Evolutionary conservation across 1,140 invertebrate genomes (phyloP).

Genomic region (Bicyclus anynana): DNA sequence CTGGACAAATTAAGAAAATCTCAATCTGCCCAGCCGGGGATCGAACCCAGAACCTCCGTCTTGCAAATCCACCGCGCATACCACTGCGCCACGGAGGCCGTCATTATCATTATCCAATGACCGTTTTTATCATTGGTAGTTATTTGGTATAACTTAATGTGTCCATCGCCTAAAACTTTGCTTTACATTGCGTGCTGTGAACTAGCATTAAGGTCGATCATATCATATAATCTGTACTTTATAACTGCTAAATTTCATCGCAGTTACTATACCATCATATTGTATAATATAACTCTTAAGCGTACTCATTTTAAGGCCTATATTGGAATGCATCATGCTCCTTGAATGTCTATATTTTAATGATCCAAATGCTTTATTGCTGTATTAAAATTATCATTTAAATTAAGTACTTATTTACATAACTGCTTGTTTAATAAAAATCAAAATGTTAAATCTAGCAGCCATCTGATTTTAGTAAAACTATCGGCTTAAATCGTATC

Average conservation of each 20-base stretch:
- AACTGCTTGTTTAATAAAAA: too few species aligned
- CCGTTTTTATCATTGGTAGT: too few species aligned
- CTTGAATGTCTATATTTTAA: not conserved
- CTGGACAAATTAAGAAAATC: too few species aligned
- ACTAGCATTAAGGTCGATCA: slow-evolving; percentile 18
- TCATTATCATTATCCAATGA: too few species aligned
- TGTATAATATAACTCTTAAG: not conserved
- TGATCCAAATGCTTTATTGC: not conserved
- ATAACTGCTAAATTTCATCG: slow-evolving; percentile 23
- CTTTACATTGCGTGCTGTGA: slow-evolving; percentile 20
- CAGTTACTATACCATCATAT: not conserved
- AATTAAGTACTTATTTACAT: slow-evolving; percentile 3
- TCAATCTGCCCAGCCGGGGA: too few species aligned
- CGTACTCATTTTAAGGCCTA: not conserved
- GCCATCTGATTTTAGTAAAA: too few species aligned
- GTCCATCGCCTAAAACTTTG: slow-evolving; percentile 3
- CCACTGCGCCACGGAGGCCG: too few species aligned
- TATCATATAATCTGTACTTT: slow-evolving; percentile 22
- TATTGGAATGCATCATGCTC: not conserved
- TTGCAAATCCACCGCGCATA: too few species aligned
- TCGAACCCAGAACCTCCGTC: too few species aligned
- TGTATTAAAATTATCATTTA: slow-evolving; percentile 1
- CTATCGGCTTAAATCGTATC: too few species aligned
- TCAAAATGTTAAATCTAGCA: too few species aligned
- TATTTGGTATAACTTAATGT: too few species aligned